These are phyloP conservation scores for Solenopsis fugax DNA, from an alignment of 1,140 invertebrate genomes.

Conservation along the genomic window DNA sequence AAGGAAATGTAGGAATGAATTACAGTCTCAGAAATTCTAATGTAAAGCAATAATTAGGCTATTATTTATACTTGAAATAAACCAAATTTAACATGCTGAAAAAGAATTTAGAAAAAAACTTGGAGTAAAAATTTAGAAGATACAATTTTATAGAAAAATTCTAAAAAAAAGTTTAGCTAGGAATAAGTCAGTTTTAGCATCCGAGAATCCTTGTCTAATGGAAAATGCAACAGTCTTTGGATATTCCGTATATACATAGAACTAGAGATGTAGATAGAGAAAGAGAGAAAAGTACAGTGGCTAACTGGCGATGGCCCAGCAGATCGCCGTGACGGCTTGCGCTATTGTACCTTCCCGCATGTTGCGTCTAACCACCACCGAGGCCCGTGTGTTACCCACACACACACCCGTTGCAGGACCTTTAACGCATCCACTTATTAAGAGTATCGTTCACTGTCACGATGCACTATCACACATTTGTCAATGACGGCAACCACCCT, in stretches of 20 bases:
- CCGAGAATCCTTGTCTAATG: not conserved
- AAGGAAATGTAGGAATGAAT: not conserved
- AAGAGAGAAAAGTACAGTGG: slow-evolving; percentile 76
- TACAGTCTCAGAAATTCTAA: not conserved
- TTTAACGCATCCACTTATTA: slow-evolving; percentile 68
- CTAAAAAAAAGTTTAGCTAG: not conserved
- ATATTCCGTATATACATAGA: slow-evolving; percentile 53
- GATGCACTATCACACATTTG: slow-evolving; percentile 42
- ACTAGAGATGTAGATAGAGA: slow-evolving; percentile 70
- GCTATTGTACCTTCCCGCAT: slow-evolving; percentile 79
- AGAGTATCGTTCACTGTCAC: slow-evolving; percentile 66
- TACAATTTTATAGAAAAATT: not conserved
- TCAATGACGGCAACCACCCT: not conserved
- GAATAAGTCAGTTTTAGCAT: slow-evolving; percentile 8
- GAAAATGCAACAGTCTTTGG: slow-evolving; percentile 40
- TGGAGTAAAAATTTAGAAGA: not conserved
- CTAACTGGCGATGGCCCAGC: slow-evolving; percentile 78
- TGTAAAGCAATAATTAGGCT: not conserved
- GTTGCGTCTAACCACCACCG: slow-evolving; percentile 76
- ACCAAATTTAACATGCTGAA: not conserved
- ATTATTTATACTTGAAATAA: not conserved
- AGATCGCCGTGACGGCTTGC: slow-evolving; percentile 74
- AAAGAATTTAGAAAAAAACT: not conserved
- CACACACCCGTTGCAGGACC: slow-evolving; percentile 68
- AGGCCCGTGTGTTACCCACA: slow-evolving; percentile 66